These are phyloP conservation scores for Siderastrea siderea DNA, from an alignment of 92 coral and sea anemone species.

Conservation along the genomic window DNA sequence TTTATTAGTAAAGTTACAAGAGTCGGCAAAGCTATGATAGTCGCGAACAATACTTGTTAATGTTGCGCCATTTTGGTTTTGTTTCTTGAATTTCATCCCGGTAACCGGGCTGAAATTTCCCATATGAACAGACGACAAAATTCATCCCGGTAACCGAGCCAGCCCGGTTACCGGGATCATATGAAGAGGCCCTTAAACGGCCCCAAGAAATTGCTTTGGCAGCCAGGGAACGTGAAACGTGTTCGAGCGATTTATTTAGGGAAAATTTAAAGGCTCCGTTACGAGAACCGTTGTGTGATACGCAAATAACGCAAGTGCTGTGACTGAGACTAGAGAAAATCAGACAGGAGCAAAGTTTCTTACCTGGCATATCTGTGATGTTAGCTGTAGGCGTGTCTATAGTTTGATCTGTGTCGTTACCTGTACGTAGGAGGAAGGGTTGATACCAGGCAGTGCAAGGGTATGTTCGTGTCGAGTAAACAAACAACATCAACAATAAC, in stretches of 20 bases:
- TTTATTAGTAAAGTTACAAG: too few relatives aligned
- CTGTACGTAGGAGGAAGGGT: conserved; percentile 34
- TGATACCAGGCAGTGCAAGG: background rate
- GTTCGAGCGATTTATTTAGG: background rate
- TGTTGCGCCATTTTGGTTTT: too few relatives aligned
- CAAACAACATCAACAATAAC: background rate
- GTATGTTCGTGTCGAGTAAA: background rate
- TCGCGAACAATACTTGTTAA: too few relatives aligned
- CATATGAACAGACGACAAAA: too few relatives aligned
- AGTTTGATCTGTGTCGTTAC: conserved; percentile 16
- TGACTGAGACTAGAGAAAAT: background rate
- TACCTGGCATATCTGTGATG: conserved; percentile 38
- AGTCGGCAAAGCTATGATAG: too few relatives aligned
- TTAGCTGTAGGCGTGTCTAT: conserved; percentile 32
- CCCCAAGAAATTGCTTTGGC: too few relatives aligned
- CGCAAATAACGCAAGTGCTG: background rate
- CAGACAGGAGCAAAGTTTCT: background rate
- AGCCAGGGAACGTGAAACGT: background rate
- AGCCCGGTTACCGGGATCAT: too few relatives aligned
- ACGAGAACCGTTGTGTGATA: background rate
- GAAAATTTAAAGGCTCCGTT: background rate
- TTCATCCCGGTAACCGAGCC: too few relatives aligned
- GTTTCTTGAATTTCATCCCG: too few relatives aligned
- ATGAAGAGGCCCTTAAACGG: too few relatives aligned
- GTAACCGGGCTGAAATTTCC: too few relatives aligned